Evolutionary conservation across 2,797 vertebrate species (phyloP), one percentile per base, ranked within the genome.

Genomic region (Muscicapa comitata): DNA sequence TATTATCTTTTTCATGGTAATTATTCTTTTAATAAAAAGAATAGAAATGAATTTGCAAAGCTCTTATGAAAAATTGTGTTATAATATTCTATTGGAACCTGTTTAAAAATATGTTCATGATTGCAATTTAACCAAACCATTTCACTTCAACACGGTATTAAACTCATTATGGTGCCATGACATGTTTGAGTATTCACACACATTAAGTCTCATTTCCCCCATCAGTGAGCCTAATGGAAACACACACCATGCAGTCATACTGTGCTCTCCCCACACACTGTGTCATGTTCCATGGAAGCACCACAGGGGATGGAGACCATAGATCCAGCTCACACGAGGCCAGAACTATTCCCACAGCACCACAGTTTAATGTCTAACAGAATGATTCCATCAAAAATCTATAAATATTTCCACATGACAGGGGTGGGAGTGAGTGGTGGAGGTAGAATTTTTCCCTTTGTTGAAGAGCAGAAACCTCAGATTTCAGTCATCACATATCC

Each of bases 401-500:
- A 61, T 31, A 82, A 92, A 61, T 19, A 43, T 62, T 85, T 87
- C 62, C 59, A 65, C 26, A 19, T 21, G 35, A 15, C 6, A 18
- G n/a, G 8, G 16, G 1, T 19, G 26, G 26, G 6, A 10, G 14
- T 4, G 14, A 24, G 25, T 19, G 9, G 5, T 3, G 5, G 37
- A 26, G 24, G 13, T 6, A 13, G 13, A 70, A 40, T 54, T 78
- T 77, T 86, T 68, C 58, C 13, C n/a, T 72, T 94, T 89, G 19
- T 87, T 16, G 29, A 51, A 75, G 15, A 61, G 20, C n/a, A 79
- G n/a, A 18, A 89, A 58, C 21, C 70, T 67, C 0, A 0, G 21
- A 68, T 72, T 65, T 82, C 38, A 51, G 11, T 68, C 38, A 31
- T n/a, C 6, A 21, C 26, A 26, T 31, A 65, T 51, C n/a, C 33